Evolutionary conservation across 1,140 invertebrate species (phyloP), one percentile per base, ranked within the genome.

Genomic region (Parapsyche elsis): DNA sequence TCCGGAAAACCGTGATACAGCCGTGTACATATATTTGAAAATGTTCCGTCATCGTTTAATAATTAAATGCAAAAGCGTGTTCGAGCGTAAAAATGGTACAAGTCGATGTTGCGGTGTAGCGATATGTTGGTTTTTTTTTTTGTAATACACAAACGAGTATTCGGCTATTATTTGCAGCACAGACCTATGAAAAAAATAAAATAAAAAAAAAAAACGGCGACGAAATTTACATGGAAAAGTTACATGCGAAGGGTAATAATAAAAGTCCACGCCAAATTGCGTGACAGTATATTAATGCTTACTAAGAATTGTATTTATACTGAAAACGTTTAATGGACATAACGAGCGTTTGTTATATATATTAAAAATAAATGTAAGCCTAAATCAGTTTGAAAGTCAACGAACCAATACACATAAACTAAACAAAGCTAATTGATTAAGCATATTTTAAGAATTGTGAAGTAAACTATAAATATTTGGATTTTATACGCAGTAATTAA

Each of bases 211-310:
- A 53, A 12, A 53, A 12, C 10, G 16, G 10, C 10, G 10, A 53
- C 1, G 10, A 53, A 53, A 45, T 73, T 73, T 73, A 73, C 38
- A 46, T 49, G 71, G 44, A 73, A 19, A 73, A 45, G 38, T 57
- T 57, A 53, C 24, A 23, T 75, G 53, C 23, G 21, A 30, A 75
- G 23, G 53, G 24, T 75, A 75, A 75, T 75, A 75, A 75, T 49
- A 38, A 9, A 49, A 73, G 21, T 45, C 44, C 71, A 73, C 73
- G 73, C 73, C 23, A 75, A 46, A 57, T 75, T 75, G 73, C 73
- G 73, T 75, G 73, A 75, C 73, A 59, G 12, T 24, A 19, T 71
- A 38, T 73, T 46, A 73, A 73, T 19, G 71, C 21, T 30, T 23
- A 53, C 53, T 14, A 21, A 75, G 46, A 57, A 57, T 30, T 12